Percentiles rank a stretch among this genome's conserved stretches.
Conservation (phyloP, 2,797 vertebrate genomes). For the Pogonophryne albipinna region DNA sequence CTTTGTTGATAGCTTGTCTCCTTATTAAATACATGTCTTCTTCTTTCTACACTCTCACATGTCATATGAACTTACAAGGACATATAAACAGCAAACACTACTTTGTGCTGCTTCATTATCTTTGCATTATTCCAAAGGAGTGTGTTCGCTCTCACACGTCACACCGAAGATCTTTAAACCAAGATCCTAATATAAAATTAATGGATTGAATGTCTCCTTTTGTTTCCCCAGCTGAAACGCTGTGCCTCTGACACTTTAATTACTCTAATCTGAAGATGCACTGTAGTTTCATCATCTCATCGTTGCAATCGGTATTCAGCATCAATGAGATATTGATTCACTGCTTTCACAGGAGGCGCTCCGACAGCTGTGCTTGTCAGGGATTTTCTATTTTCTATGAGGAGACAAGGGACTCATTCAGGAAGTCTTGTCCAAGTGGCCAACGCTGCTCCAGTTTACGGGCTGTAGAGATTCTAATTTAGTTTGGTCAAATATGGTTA, state of each 20-base stretch:
- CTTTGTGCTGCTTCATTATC: conserved; percentile 27
- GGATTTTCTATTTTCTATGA: conserved; percentile 20
- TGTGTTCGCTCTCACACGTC: conserved; percentile 32
- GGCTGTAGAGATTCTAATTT: neutral
- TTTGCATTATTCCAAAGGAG: conserved; percentile 25
- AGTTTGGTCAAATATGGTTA: neutral
- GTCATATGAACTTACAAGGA: neutral
- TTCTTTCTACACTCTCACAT: conserved; percentile 13
- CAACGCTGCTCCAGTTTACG: neutral
- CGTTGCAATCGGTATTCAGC: conserved; percentile 37
- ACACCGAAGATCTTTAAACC: conserved; percentile 24
- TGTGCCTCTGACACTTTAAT: conserved; percentile 56
- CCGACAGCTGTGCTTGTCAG: conserved; percentile 23
- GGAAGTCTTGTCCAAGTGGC: neutral
- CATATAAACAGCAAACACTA: neutral
- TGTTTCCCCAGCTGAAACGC: conserved; percentile 44
- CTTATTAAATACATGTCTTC: conserved; percentile 5
- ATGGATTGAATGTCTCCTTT: conserved; percentile 57
- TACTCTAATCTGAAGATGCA: conserved; percentile 63
- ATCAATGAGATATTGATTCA: conserved; percentile 36
- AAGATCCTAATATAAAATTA: conserved; percentile 48
- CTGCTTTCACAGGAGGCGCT: conserved; percentile 39
- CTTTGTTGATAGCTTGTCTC: neutral
- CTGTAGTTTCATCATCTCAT: conserved; percentile 66
- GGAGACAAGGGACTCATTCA: conserved; percentile 1